Percentiles rank a stretch among this genome's conserved stretches.
Evolutionary conservation across 2,888 invertebrate species (phyloP).

Genomic region (Lasius platythorax): DNA sequence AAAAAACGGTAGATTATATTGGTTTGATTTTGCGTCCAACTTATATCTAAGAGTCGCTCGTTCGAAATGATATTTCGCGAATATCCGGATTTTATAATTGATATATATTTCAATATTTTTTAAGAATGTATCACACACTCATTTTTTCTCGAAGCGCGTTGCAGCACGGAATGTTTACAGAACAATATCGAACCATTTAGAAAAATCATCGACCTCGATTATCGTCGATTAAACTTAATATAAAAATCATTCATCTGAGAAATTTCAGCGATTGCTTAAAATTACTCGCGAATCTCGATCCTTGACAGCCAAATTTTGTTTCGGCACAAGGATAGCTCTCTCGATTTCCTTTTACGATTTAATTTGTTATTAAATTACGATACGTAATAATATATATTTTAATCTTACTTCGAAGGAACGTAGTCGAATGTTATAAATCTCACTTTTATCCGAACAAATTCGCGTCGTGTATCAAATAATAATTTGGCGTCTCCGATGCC

Average conservation of each 20-base stretch:
- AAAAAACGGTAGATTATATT: conserved; percentile 4
- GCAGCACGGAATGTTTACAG: conserved; percentile 32
- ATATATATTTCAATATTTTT: background rate
- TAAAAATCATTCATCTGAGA: background rate
- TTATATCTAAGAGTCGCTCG: conserved; percentile 35
- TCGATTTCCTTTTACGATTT: background rate
- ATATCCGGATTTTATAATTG: conserved; percentile 57
- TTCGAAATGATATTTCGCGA: conserved; percentile 53
- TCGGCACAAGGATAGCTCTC: background rate
- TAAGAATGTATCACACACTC: background rate
- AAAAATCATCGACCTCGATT: conserved; percentile 31
- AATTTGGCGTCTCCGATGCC: conserved; percentile 21
- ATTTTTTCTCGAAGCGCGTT: background rate
- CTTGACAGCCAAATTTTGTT: background rate
- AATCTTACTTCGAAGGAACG: conserved; percentile 22
- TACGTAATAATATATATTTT: conserved; percentile 18
- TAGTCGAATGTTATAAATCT: conserved; percentile 6
- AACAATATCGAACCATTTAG: background rate
- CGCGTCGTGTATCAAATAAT: conserved; percentile 37
- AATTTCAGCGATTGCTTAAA: background rate
- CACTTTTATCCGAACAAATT: conserved; percentile 13
- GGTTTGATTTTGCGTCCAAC: conserved; percentile 45
- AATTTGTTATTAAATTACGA: conserved; percentile 17
- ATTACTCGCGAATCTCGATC: conserved; percentile 1
- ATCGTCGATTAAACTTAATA: conserved; percentile 24